Conservation (phyloP, 2,888 invertebrate species). For the Gisinianus flammeolus region DNA sequence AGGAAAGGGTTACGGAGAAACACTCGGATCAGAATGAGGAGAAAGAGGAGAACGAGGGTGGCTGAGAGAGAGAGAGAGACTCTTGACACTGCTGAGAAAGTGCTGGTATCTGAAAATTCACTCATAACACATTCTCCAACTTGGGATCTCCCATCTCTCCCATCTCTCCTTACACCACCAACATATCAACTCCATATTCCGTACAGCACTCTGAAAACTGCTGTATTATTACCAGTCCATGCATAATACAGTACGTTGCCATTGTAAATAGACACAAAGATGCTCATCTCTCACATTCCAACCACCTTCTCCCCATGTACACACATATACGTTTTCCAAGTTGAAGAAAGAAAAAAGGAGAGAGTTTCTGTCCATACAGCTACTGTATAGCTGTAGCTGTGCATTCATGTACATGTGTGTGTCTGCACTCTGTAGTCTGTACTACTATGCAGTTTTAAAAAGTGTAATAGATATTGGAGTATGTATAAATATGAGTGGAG, state of each 20-base stretch:
- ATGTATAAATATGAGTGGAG: too few species aligned
- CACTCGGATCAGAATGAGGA: not conserved
- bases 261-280: not conserved
- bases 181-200: not conserved
- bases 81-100: slow-evolving; percentile 23
- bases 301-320: not conserved
- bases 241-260: not conserved
- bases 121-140: slow-evolving; percentile 21
- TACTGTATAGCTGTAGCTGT: too few species aligned
- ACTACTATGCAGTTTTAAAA: too few species aligned
- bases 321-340: too few species aligned
- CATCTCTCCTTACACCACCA: not conserved
- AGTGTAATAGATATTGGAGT: too few species aligned
- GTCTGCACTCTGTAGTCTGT: too few species aligned
- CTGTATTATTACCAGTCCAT: not conserved
- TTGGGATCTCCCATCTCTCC: slow-evolving; percentile 12
- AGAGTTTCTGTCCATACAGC: too few species aligned
- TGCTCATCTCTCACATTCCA: not conserved
- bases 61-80: slow-evolving; percentile 30
- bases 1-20: slow-evolving; percentile 17
- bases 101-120: slow-evolving; percentile 37
- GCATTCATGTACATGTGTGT: too few species aligned
- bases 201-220: too few species aligned
- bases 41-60: slow-evolving; percentile 8
- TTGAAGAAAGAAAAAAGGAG: too few species aligned